Conservation (phyloP, 92 coral and sea anemone genomes). For the Montipora capitata region DNA sequence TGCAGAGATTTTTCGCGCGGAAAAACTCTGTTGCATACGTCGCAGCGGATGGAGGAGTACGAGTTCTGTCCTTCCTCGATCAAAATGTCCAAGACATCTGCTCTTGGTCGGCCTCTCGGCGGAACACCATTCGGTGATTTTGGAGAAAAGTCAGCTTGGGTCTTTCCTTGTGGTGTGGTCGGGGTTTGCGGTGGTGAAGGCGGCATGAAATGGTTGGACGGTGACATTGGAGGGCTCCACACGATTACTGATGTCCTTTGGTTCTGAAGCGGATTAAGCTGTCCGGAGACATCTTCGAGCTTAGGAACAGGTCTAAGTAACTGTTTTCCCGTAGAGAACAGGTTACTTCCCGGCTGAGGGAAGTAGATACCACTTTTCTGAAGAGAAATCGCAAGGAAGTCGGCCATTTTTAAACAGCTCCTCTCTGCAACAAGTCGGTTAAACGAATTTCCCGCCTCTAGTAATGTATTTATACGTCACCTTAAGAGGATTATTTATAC, state of each 20-base stretch:
- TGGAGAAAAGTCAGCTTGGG: slow-evolving; percentile 63
- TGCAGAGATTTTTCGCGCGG: slow-evolving; percentile 99
- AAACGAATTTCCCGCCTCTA: slow-evolving; percentile 89
- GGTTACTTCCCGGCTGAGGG: slow-evolving; percentile 86
- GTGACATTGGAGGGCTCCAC: slow-evolving; percentile 96
- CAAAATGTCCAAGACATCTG: slow-evolving; percentile 89
- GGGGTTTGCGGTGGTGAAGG: slow-evolving; percentile 87
- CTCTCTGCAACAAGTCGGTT: neutral
- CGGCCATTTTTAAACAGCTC: slow-evolving; percentile 98
- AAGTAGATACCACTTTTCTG: slow-evolving; percentile 91
- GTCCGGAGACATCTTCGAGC: slow-evolving; percentile 62
- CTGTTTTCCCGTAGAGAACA: slow-evolving; percentile 79
- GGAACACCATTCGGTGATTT: slow-evolving; percentile 86
- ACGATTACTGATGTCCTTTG: slow-evolving; percentile 87
- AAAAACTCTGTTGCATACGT: slow-evolving; percentile 98
- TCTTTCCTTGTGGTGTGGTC: slow-evolving; percentile 76
- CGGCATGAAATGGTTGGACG: slow-evolving; percentile 85
- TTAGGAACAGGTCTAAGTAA: slow-evolving; percentile 85
- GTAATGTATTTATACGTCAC: slow-evolving; percentile 70
- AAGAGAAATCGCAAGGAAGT: slow-evolving; percentile 88
- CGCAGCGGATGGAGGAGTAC: slow-evolving; percentile 97
- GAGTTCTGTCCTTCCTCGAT: slow-evolving; percentile 97
- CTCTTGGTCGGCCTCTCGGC: slow-evolving; percentile 98
- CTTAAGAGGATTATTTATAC: slow-evolving; percentile 28
- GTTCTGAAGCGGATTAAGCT: slow-evolving; percentile 69